Percentiles rank a stretch among this genome's conserved stretches.
These are phyloP conservation scores for Australoheros scitulus DNA, from an alignment of 2,113 vertebrate species.

Conservation along the genomic window DNA sequence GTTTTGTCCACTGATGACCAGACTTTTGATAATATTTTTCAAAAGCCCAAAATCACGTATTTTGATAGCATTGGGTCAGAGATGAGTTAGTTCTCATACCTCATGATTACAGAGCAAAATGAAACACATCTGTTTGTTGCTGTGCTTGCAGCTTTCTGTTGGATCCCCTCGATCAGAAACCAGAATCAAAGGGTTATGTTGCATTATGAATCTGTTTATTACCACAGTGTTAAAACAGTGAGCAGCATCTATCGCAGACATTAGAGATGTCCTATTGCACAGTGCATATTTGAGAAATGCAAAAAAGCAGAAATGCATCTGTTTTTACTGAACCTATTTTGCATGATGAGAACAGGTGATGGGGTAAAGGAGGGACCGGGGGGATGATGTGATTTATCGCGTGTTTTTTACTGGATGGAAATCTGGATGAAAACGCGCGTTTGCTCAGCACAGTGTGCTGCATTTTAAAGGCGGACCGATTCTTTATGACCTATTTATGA, in stretches of 20 bases:
- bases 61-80: too few relatives aligned
- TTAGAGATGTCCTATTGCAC: background rate
- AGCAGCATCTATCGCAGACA: background rate
- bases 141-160: background rate
- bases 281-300: background rate
- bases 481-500: too few relatives aligned
- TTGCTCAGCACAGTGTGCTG: background rate
- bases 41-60: background rate
- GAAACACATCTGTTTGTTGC: background rate
- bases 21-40: too few relatives aligned
- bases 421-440: background rate
- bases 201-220: background rate
- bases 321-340: background rate
- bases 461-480: background rate
- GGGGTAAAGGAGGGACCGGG: background rate
- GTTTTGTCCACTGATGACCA: too few relatives aligned
- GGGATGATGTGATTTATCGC: background rate
- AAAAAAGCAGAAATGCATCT: background rate
- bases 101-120: background rate
- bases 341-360: constrained; percentile 2
- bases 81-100: too few relatives aligned
- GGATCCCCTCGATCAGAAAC: too few relatives aligned
- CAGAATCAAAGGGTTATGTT: too few relatives aligned
- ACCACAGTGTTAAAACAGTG: background rate
- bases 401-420: background rate